These are phyloP conservation scores for Isichthys henryi DNA, from an alignment of 2,113 vertebrate genomes.

Conservation along the genomic window DNA sequence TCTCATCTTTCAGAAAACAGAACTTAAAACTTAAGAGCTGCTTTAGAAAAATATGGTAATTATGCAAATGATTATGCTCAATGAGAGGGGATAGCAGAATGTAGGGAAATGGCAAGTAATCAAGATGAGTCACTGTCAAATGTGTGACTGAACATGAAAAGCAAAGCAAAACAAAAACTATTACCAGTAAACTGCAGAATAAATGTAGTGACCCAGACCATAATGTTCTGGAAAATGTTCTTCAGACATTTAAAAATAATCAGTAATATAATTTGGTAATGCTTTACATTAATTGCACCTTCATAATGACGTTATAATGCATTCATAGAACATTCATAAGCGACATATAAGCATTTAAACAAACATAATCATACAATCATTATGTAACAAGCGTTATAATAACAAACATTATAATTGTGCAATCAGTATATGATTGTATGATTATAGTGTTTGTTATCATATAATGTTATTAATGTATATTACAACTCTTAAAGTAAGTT, in stretches of 20 bases:
- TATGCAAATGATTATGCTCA: not conserved
- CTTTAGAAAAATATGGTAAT: not conserved
- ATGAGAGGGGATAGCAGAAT: not conserved
- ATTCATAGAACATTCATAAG: not conserved
- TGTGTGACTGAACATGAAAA: not conserved
- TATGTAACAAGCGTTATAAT: not conserved
- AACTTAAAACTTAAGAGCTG: not conserved
- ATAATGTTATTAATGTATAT: not conserved
- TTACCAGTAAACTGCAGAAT: not conserved
- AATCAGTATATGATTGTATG: not conserved
- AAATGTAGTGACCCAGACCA: not conserved
- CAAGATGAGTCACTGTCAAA: not conserved
- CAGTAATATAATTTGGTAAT: not conserved
- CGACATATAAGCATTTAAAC: not conserved
- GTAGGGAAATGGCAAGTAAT: not conserved
- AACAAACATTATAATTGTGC: not conserved
- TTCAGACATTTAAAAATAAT: not conserved
- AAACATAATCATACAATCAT: not conserved
- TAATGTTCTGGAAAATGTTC: not conserved
- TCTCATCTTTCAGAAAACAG: not conserved
- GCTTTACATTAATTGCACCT: not conserved
- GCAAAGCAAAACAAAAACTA: not conserved
- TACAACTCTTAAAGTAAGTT: not conserved
- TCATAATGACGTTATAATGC: not conserved
- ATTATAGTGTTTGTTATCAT: not conserved